These are phyloP conservation scores for Thecophora atra DNA, from an alignment of 2,888 invertebrate species.

Conservation along the genomic window DNA sequence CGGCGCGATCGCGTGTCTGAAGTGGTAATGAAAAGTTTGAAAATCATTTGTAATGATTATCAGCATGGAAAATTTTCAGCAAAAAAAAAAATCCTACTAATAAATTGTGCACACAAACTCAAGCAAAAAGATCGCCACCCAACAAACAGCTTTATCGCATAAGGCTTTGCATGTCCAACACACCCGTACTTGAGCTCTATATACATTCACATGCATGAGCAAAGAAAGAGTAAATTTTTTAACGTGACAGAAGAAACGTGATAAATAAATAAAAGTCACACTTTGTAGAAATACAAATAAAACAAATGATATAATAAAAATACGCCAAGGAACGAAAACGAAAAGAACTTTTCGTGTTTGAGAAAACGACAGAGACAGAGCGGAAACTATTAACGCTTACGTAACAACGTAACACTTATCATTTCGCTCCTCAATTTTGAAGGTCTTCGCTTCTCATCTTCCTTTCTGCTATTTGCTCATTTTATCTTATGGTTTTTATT, in stretches of 20 bases:
- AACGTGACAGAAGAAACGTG: no score
- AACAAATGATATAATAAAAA: constrained; percentile 13
- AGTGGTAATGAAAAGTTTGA: constrained; percentile 21
- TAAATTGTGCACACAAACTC: constrained; percentile 18
- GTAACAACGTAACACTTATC: no score
- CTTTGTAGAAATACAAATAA: constrained; percentile 23
- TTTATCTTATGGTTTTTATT: no score
- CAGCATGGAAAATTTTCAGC: constrained; percentile 47
- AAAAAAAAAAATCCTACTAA: constrained; percentile 20
- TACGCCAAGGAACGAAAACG: constrained; percentile 20
- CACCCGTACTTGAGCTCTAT: no score
- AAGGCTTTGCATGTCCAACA: no score
- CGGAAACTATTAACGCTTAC: neutral
- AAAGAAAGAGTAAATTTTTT: no score
- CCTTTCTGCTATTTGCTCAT: no score
- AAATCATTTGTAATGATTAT: constrained; percentile 40
- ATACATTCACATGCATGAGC: neutral
- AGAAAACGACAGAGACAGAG: no score
- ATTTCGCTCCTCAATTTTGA: no score
- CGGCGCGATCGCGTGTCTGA: neutral
- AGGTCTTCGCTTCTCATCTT: no score
- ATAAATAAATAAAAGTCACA: constrained; percentile 1
- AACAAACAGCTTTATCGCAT: neutral
- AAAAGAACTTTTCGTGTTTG: no score
- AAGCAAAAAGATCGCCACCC: neutral